Evolutionary conservation across 2,888 invertebrate genomes (phyloP), one percentile per base, ranked within the genome.

Genomic region (Micoletzkya japonica): DNA sequence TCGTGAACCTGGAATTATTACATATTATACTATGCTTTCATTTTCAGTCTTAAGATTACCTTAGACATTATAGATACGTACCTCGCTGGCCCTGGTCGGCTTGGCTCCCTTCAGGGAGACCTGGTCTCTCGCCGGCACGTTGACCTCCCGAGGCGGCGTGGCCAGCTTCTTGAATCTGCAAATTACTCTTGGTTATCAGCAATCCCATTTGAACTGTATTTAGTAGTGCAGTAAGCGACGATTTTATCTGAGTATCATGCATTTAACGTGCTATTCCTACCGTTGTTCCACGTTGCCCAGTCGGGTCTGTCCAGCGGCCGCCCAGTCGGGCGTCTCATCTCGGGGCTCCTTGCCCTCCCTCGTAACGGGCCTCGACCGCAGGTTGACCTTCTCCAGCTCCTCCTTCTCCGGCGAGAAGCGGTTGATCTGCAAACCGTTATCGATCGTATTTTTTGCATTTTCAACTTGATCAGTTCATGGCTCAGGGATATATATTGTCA

Each of bases 121-220:
- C 61, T 83, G 82, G 67, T 86, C 85, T 44, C 85, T 73, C 28
- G 84, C 84, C 10, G 85, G 85, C 26, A 86, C 76, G 44, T 78
- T 78, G 30, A 81, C 70, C 66, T 85, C 85, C 63, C 77, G 78
- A 32, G 81, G 80, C 28, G 80, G 81, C 17, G 82, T 79, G 20
- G 82, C 77, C 39, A 80, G 64, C 39, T 73, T 73, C 71, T 79
- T 79, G 76, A 79, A 77, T 30, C 70, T 72, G 50, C 24, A 74
- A 60, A 2, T n/a, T n/a, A n/a, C n/a, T n/a, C n/a, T n/a, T n/a
- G n/a, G n/a, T n/a, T n/a, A n/a, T n/a, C n/a, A n/a, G n/a, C n/a
- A n/a, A n/a, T n/a, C n/a, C n/a, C n/a, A n/a, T n/a, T n/a, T n/a
- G n/a, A n/a, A n/a, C n/a, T n/a, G n/a, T n/a, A n/a, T n/a, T n/a